These are phyloP conservation scores for Neelides sp. DNA, from an alignment of 1,140 invertebrate genomes.

Conservation along the genomic window DNA sequence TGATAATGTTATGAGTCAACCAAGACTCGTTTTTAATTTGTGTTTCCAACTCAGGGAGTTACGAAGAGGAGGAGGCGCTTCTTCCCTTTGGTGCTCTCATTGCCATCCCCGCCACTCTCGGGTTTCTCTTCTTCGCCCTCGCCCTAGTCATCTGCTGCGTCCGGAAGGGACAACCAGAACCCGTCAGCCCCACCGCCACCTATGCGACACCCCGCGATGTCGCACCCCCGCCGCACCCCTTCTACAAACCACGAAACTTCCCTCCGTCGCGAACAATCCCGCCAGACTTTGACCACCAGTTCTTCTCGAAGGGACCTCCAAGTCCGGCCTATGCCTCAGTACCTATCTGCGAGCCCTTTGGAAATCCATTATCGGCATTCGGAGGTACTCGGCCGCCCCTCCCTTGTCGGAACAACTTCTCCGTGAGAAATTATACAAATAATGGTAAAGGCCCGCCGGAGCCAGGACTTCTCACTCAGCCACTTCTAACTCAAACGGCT, in stretches of 20 bases:
- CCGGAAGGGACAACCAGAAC: background rate
- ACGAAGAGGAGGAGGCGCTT: conserved; percentile 13
- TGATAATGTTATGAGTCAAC: too few species aligned
- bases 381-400: conserved; percentile 11
- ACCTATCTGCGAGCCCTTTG: conserved; percentile 15
- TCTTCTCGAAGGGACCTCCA: conserved; percentile 2
- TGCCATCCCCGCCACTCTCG: conserved; percentile 19
- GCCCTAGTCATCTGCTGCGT: conserved; percentile 24
- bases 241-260: conserved; percentile 8
- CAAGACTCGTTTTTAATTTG: too few species aligned
- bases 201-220: conserved; percentile 21
- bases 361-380: conserved; percentile 12
- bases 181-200: conserved; percentile 9
- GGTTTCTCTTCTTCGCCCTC: conserved; percentile 13
- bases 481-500: conserved; percentile 24
- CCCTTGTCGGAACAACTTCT: conserved; percentile 15
- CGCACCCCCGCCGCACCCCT: conserved; percentile 5
- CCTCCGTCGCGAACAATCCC: background rate
- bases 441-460: background rate
- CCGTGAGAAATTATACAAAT: background rate
- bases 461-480: conserved; percentile 22
- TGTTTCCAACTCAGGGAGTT: too few species aligned
- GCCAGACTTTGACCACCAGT: conserved; percentile 17
- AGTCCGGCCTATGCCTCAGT: conserved; percentile 25
- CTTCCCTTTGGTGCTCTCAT: conserved; percentile 16